Percentiles rank a stretch among this genome's conserved stretches.
Conservation (phyloP, 2,888 invertebrate species). For the Drosophila putrida region DNA sequence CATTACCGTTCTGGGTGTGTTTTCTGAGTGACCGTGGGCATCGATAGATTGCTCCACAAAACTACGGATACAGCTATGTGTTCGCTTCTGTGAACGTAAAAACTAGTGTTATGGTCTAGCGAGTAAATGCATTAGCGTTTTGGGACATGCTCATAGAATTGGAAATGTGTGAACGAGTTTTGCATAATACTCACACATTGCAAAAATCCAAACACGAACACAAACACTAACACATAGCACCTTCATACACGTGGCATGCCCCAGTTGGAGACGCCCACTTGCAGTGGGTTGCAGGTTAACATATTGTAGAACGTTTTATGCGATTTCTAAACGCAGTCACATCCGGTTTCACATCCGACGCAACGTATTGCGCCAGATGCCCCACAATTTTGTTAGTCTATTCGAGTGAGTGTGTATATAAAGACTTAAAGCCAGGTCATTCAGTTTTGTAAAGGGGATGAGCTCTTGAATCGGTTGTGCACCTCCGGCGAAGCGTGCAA, state of each 20-base stretch:
- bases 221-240: not conserved
- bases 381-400: conserved; percentile 7
- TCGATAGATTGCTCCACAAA: not conserved
- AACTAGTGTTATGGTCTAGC: conserved; percentile 30
- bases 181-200: conserved; percentile 28
- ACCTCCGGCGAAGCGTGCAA: conserved; percentile 38
- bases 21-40: not conserved
- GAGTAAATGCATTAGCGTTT: conserved; percentile 60
- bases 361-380: conserved; percentile 26
- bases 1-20: not conserved
- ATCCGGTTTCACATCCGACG: conserved; percentile 58
- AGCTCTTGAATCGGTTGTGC: conserved; percentile 33
- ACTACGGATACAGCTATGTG: conserved; percentile 1
- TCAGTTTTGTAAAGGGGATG: conserved; percentile 44
- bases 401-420: not conserved
- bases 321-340: conserved; percentile 64
- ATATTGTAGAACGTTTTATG: conserved; percentile 53
- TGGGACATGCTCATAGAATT: conserved; percentile 10
- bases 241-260: conserved; percentile 7
- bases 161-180: conserved; percentile 45
- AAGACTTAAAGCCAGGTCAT: conserved; percentile 32
- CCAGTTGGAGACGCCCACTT: conserved; percentile 25
- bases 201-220: not conserved
- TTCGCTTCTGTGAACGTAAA: not conserved
- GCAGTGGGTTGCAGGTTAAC: conserved; percentile 24